Conservation (phyloP, 2,113 vertebrate species). For the Ctenomys sociabilis region DNA sequence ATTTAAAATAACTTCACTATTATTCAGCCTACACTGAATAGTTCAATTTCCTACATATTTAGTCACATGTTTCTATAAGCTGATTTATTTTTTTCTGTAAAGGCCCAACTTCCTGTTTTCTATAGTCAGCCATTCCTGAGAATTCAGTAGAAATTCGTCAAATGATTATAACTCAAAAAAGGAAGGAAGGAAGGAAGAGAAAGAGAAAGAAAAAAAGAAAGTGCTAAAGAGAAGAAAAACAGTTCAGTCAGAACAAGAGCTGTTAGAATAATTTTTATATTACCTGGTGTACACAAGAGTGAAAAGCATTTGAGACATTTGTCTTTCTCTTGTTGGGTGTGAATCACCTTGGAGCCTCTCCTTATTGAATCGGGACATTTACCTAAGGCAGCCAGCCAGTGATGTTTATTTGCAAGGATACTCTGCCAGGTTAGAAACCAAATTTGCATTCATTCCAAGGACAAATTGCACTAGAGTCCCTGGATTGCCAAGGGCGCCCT, state of each 20-base stretch:
- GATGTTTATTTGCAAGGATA: constrained; percentile 78
- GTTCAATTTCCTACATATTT: constrained; percentile 34
- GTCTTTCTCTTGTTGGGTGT: constrained; percentile 59
- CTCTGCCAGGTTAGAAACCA: constrained; percentile 79
- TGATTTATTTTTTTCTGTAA: neutral
- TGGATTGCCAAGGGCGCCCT: constrained; percentile 65
- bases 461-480: constrained; percentile 69
- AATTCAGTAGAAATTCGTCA: constrained; percentile 51
- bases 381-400: constrained; percentile 78
- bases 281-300: constrained; percentile 27
- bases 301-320: constrained; percentile 40
- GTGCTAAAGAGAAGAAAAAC: neutral
- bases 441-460: constrained; percentile 81
- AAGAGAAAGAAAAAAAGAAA: neutral
- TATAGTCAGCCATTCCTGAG: constrained; percentile 51
- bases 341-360: constrained; percentile 51
- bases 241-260: neutral
- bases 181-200: neutral
- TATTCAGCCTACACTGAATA: neutral
- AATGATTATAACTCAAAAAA: constrained; percentile 33
- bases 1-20: neutral
- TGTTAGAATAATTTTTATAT: constrained; percentile 16
- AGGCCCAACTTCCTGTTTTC: constrained; percentile 63
- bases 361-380: constrained; percentile 75
- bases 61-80: constrained; percentile 50